Evolutionary conservation across 2,888 invertebrate genomes (phyloP).

Genomic region (Callyntrura guangdongensis): DNA sequence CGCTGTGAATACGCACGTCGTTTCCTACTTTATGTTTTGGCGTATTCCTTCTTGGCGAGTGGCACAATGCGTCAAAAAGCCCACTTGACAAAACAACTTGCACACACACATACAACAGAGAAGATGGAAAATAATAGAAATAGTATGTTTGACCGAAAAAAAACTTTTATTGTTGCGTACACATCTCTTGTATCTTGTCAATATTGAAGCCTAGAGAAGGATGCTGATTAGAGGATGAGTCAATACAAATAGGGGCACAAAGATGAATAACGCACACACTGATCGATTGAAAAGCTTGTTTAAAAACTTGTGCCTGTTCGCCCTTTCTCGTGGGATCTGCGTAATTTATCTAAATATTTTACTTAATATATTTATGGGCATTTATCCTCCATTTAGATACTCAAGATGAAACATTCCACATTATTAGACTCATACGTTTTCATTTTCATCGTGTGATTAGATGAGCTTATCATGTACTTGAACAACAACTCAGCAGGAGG

Average conservation of each 20-base stretch:
- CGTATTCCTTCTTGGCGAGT: neutral
- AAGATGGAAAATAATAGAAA: neutral
- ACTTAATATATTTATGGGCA: neutral
- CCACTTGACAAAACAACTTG: slow-evolving; percentile 50
- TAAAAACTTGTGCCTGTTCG: too few species aligned
- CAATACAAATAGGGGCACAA: too few species aligned
- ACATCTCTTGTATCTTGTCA: neutral
- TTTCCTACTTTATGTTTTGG: neutral
- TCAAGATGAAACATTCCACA: too few species aligned
- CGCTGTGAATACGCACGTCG: slow-evolving; percentile 26
- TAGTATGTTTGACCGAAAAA: too few species aligned
- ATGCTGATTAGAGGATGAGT: slow-evolving; percentile 22
- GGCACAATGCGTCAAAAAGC: slow-evolving; percentile 14
- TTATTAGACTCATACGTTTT: too few species aligned
- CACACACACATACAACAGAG: neutral
- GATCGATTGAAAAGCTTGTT: slow-evolving; percentile 1
- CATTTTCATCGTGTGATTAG: neutral
- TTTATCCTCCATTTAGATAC: too few species aligned
- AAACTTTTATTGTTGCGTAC: neutral
- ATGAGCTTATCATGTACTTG: slow-evolving; percentile 25
- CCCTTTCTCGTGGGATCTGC: slow-evolving; percentile 3
- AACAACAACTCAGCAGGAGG: slow-evolving; percentile 29
- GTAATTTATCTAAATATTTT: neutral
- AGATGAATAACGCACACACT: too few species aligned
- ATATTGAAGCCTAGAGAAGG: neutral